Evolutionary conservation across 37 sponge, comb jelly and placozoan species (phyloP).

Genomic region (Bolinopsis microptera): DNA sequence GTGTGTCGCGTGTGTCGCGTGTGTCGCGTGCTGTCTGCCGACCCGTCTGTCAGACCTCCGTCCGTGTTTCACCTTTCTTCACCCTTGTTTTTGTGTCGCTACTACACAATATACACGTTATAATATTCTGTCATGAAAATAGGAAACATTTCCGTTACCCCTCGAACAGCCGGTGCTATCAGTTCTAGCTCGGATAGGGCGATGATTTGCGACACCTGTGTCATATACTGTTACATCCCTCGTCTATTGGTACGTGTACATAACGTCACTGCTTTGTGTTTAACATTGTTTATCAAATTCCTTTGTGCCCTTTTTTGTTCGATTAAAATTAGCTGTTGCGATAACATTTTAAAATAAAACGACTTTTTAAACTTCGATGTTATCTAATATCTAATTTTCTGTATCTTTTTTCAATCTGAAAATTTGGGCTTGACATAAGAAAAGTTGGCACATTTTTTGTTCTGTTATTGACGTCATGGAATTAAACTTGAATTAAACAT

Average conservation of each 20-base stretch:
- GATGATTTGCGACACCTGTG: constrained; percentile 22
- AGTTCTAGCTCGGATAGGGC: neutral
- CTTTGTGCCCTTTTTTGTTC: neutral
- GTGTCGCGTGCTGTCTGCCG: neutral
- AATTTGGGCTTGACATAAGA: no score
- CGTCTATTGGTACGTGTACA: neutral
- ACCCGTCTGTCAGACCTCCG: neutral
- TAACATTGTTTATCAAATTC: neutral
- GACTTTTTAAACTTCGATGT: no score
- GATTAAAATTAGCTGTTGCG: no score
- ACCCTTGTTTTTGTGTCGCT: neutral
- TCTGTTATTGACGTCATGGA: no score
- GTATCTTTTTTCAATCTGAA: no score
- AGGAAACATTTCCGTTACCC: neutral
- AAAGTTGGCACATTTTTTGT: no score
- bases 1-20: neutral
- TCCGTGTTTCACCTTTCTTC: neutral
- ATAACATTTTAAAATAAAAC: no score
- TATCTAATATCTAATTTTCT: no score
- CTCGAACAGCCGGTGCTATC: neutral
- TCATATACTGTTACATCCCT: constrained; percentile 10
- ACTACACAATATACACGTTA: no score
- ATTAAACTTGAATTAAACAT: no score
- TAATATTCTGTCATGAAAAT: neutral
- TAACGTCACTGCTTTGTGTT: neutral